Evolutionary conservation across 2,113 vertebrate genomes (phyloP), one percentile per base, ranked within the genome.

Genomic region (Craseonycteris thonglongyai): DNA sequence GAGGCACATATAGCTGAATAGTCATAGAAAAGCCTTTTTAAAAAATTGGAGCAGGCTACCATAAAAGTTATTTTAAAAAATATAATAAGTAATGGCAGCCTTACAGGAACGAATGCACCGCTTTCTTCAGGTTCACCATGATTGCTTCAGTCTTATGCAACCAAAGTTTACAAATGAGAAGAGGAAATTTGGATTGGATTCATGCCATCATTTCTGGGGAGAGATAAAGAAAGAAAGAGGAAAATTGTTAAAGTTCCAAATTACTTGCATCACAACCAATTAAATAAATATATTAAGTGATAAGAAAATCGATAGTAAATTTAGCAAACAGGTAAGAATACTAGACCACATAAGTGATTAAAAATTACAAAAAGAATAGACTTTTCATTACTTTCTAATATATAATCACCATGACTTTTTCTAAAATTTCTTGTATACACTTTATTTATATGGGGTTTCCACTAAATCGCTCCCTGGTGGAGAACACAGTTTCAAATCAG

Each of bases 101-200:
- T 97, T 97, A 97, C 97, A 97, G 87, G 91, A 97, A 89, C 0
- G 95, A 89, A n/a, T 75, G 97, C 95, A 97, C 93, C 16, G 12
- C 30, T 2, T 96, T 94, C 91, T 42, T 95, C 58, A 95, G 22
- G 86, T 95, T 97, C 86, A 91, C 95, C 97, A 97, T 97, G 91
- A 95, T 94, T 93, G 92, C 93, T 97, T 96, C 24, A 79, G 95
- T 69, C 1, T 89, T 95, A 93, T 83, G 79, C 79, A 96, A 96
- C 74, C 89, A 94, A 47, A 81, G 85, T 58, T 94, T 79, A 91
- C 87, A 94, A 88, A 54, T 79, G 74, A 89, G 58, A 93, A 87
- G 69, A 81, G 21, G 38, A 75, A 95, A 85, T 47, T 75, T 96
- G 93, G 42, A 89, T 16, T 88, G 56, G 40, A 40, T 94, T 96